These are phyloP conservation scores for Acipenser ruthenus DNA, from an alignment of 2,797 vertebrate genomes.

Conservation along the genomic window DNA sequence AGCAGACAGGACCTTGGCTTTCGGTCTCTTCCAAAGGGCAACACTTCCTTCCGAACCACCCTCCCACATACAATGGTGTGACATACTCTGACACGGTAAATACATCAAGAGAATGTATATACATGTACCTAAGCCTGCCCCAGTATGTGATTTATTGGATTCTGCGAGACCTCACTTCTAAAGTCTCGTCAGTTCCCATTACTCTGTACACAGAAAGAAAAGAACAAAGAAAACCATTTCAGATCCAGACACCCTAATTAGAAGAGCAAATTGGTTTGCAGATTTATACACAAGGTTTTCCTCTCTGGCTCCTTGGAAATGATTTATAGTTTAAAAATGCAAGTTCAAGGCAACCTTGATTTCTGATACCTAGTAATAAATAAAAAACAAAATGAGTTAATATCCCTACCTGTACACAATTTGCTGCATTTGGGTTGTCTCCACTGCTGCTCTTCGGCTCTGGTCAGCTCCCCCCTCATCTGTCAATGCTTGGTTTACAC, in stretches of 20 bases:
- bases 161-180: neutral
- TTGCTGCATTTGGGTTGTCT: neutral
- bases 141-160: neutral
- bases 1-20: too few relatives aligned
- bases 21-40: constrained; percentile 20
- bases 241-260: constrained; percentile 38
- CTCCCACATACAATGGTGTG: neutral
- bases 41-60: constrained; percentile 23
- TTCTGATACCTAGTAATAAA: constrained; percentile 22
- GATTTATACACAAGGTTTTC: constrained; percentile 22
- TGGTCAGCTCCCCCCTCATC: neutral
- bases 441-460: neutral
- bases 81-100: constrained; percentile 2
- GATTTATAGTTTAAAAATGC: constrained; percentile 51
- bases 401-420: neutral
- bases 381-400: neutral
- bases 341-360: constrained; percentile 56
- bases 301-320: constrained; percentile 59
- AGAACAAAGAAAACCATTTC: constrained; percentile 19
- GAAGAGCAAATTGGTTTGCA: neutral
- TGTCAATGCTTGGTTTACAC: neutral
- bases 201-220: constrained; percentile 17
- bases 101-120: constrained; percentile 14
- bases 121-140: too few relatives aligned
- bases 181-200: neutral